phyloP scores from a whole-genome alignment of 2,113 vertebrate species.

The Asarcornis scutulata region DNA sequence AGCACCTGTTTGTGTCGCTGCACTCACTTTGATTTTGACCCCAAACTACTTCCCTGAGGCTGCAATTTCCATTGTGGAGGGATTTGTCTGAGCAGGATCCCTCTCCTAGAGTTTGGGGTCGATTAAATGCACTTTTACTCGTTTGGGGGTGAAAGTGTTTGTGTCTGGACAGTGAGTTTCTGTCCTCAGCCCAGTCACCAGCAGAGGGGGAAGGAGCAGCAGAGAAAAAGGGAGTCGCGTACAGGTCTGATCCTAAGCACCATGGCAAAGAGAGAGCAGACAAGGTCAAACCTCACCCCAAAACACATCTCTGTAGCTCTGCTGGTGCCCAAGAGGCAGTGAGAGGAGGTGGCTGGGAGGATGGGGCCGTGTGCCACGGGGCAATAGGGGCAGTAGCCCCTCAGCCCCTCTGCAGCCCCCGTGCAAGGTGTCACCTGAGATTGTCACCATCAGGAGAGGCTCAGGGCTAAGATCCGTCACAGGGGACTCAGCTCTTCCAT shows the following conservation, averaged over 20 bases:
- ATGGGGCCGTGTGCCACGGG: fast-evolving
- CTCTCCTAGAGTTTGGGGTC: too few relatives aligned
- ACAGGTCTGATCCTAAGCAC: not conserved
- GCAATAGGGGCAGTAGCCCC: not conserved
- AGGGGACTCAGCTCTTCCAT: not conserved
- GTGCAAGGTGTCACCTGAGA: fast-evolving
- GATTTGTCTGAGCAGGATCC: not conserved
- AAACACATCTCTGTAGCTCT: fast-evolving
- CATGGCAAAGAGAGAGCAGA: not conserved
- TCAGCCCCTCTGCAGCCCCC: not conserved
- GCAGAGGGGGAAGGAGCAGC: slow-evolving; percentile 35
- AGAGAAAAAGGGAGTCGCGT: not conserved
- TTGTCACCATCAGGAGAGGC: not conserved
- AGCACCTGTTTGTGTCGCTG: not conserved
- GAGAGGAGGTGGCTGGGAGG: not conserved
- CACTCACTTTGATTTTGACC: not conserved
- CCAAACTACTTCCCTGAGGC: not conserved
- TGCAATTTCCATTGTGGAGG: not conserved
- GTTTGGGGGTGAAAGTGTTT: not conserved
- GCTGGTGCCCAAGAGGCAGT: not conserved
- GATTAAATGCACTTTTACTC: fast-evolving
- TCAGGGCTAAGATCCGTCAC: not conserved
- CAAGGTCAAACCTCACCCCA: not conserved
- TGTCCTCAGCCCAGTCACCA: not conserved
- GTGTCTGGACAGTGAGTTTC: not conserved